Evolutionary conservation across 1,140 invertebrate species (phyloP).

Genomic region (Cherax quadricarinatus): DNA sequence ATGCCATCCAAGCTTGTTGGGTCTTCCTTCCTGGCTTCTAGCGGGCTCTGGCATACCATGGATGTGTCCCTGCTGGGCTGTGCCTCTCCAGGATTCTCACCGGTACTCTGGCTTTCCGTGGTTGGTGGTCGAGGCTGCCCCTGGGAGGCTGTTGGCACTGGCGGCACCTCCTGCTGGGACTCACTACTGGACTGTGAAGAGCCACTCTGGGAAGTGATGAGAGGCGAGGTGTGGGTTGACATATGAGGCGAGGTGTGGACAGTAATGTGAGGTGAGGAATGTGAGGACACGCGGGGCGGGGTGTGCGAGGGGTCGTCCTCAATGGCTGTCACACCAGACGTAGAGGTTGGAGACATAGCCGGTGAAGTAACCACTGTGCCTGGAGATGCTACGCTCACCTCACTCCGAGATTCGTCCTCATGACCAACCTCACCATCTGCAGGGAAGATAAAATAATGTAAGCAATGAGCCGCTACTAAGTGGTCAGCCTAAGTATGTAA

Average conservation of each 20-base stretch:
- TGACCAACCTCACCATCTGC: conserved; percentile 41
- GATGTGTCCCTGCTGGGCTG: not conserved
- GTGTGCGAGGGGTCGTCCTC: conserved; percentile 48
- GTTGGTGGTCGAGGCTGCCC: conserved; percentile 18
- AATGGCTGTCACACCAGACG: conserved; percentile 28
- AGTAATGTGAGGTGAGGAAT: conserved; percentile 13
- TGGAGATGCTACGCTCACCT: conserved; percentile 48
- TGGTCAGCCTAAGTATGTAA: too few species aligned
- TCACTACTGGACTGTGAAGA: conserved; percentile 15
- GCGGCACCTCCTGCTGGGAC: conserved; percentile 23
- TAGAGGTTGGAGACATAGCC: conserved; percentile 76
- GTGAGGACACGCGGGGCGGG: conserved; percentile 21
- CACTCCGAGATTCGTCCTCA: conserved; percentile 38
- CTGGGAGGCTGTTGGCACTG: not conserved
- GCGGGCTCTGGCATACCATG: conserved; percentile 10
- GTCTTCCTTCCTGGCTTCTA: conserved; percentile 46
- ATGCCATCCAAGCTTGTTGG: conserved; percentile 81
- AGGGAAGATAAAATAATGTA: not conserved
- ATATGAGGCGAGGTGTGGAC: conserved; percentile 12
- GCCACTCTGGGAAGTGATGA: conserved; percentile 18
- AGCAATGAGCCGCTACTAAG: not conserved
- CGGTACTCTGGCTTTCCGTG: conserved; percentile 3
- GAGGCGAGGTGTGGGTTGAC: not conserved
- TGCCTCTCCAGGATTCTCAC: conserved; percentile 13
- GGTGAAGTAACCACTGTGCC: conserved; percentile 68